Base-by-base conservation (phyloP, 1,140 invertebrate genomes). In the Lordiphosa mommai region DNA sequence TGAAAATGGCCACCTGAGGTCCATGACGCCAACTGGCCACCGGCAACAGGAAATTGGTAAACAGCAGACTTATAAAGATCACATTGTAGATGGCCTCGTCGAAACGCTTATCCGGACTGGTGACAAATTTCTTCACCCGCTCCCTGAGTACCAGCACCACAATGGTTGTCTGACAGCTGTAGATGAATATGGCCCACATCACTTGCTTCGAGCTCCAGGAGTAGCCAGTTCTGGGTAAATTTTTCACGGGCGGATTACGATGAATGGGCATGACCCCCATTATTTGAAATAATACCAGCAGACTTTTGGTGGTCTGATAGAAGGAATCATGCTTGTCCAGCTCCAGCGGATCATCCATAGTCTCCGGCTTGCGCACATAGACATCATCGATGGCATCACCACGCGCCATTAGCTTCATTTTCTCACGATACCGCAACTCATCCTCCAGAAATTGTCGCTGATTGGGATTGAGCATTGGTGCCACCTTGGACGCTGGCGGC, bases 181-280 rank as follows among this genome's bases (percentile, higher is more conserved):
- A 92, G 4, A 92, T 90, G 13, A 92, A 85, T 13, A 92, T 90
- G 5, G 91, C 91, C 91, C 91, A 92, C 36, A 92, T 74, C 8
- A 91, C 91, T 14, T 91, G 91, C 51, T 90, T 91, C 2, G 91
- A 92, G 52, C 90, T 90, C 91, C 91, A 92, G 33, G 91, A 91
- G 63, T 88, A 92, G n/a, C 90, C 91, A 1, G 91, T 92, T 0
- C 91, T 49, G 66, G 89, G 40, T 72, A 89, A 30, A 74, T 90
- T 88, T 88, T 79, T 57, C 64, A 88, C 89, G 57, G 89, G 90
- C 10, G 91, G 89, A 30, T 91, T 91, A 52, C 92, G 89, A 89
- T 92, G 92, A 12, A 93, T 93, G 0, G 93, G 93, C 92, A 93
- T 93, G 0, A 93, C 90, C n/a, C 92, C 93, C 92, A 93, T 93